These are phyloP conservation scores for Gerris buenoi DNA, from an alignment of 1,140 invertebrate genomes.

Conservation along the genomic window DNA sequence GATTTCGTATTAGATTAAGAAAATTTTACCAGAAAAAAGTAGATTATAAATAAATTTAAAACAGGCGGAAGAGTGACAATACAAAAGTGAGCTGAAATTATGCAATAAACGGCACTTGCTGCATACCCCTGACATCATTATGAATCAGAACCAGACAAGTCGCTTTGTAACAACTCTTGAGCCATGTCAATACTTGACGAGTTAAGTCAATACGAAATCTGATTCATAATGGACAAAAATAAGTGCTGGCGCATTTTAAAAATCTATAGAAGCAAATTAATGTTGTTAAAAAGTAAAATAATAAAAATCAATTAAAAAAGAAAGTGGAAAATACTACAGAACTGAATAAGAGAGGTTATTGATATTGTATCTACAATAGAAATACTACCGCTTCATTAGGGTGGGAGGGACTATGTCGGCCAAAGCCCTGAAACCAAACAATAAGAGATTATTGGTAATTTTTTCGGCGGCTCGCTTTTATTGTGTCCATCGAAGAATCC, in stretches of 20 bases:
- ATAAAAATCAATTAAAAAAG: not conserved
- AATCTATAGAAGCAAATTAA: not conserved
- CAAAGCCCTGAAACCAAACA: conserved; percentile 42
- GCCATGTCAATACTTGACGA: no score
- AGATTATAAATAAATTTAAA: not conserved
- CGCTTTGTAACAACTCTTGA: not conserved
- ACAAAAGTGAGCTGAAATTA: not conserved
- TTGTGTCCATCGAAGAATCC: no score
- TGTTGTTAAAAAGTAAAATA: not conserved
- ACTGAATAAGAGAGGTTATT: not conserved
- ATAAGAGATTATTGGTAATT: not conserved
- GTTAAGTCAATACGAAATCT: no score
- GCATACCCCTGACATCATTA: not conserved
- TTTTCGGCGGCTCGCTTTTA: no score
- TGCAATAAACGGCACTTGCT: not conserved
- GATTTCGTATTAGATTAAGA: no score
- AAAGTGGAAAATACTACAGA: not conserved
- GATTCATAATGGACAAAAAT: not conserved
- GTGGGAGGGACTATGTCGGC: conserved; percentile 45
- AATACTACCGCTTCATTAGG: conserved; percentile 36
- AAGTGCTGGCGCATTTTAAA: not conserved
- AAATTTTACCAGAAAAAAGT: no score
- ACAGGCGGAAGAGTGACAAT: not conserved
- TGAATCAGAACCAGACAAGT: not conserved
- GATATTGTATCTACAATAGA: not conserved